Evolutionary conservation across 2,888 invertebrate genomes (phyloP), one percentile per base, ranked within the genome.

Genomic region (Chymomyza caudatula): DNA sequence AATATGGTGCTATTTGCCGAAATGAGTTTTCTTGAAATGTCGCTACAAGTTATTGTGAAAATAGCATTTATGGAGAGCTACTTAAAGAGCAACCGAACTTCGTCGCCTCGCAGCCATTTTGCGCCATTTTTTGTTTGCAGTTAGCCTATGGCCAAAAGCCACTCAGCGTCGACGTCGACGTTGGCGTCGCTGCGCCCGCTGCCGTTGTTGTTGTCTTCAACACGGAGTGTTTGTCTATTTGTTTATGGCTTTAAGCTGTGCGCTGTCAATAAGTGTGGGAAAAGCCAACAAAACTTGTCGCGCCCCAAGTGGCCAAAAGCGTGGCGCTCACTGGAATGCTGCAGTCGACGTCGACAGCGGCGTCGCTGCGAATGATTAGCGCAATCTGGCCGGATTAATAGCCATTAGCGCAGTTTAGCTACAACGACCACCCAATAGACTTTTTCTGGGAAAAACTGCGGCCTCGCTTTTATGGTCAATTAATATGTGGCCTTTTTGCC

Each of bases 171-270:
- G 15, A 19, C 44, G 54, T 25, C 81, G 17, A 43, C 56, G 13
- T 67, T n/a, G 17, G 3, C 2, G 23, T 64, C 67, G 62, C 58
- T 64, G 71, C 71, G 67, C 52, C 64, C 66, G 62, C 53, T 65
- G 67, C 59, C 68, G 67, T 74, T 59, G 63, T 37, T 11, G 73
- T 59, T 69, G 60, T 17, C 47, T 47, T 11, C 29, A 25, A 3
- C 51, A 63, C 64, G 59, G 67, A 74, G 69, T 80, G 73, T 80
- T 80, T 83, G 78, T 61, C 78, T 80, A 83, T 80, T 80, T 80
- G 83, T 83, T 80, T 80, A 80, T 80, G 83, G 83, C 78, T 76
- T 76, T 80, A 83, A 80, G 80, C 80, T 76, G 76, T 57, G 64
- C 71, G 74, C 76, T 73, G 80, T 80, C 80, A 83, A 83, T 80